Evolutionary conservation across 35 echinoderm and acorn worm species (phyloP), one percentile per base, ranked within the genome.

Genomic region (Hemicentrotus pulcherrimus): DNA sequence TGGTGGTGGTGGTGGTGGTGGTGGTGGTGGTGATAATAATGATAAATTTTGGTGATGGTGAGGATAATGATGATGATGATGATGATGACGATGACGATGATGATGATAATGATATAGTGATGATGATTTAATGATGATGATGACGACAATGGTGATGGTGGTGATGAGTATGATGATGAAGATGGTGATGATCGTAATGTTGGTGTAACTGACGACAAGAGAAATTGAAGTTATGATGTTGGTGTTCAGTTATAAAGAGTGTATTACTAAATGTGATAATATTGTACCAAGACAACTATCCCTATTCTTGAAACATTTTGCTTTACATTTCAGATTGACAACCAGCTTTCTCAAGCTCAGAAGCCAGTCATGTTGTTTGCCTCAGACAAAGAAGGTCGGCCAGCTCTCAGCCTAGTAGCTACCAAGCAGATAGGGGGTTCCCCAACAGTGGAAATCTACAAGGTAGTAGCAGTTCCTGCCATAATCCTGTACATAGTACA

Each of bases 311-410:
- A 4, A n/a, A 78, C 19, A 78, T n/a, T 28, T 22, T n/a, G 19
- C 65, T 60, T n/a, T 60, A 41, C 61, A 30, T 48, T 88, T 28
- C 33, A 99, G 98, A 93, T 99, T 88, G 98, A 99, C 78, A 99
- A 99, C 86, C 98, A 99, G 96, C 88, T 99, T 33, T 86, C 46
- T 13, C 86, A 95, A 94, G 88, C 97, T 35, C 95, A 96, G 92
- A 96, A 95, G 31, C 96, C 98, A 61, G 97, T 97, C 5, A 94
- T 96, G 0, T 47, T 99, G 30, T 99, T 95, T 88, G 94, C 95
- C 28, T 86, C 16, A 59, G 94, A 86, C 90, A 95, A 98, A 70
- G 94, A 95, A 31, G 94, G 91, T 22, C 87, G 86, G 22, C 95
- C 95, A 52, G 97, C 97, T 47, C 48, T 98, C 31, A 96, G 86